phyloP scores from a whole-genome alignment of 1,140 invertebrate species.

The Leptestheria dahalacensis region DNA sequence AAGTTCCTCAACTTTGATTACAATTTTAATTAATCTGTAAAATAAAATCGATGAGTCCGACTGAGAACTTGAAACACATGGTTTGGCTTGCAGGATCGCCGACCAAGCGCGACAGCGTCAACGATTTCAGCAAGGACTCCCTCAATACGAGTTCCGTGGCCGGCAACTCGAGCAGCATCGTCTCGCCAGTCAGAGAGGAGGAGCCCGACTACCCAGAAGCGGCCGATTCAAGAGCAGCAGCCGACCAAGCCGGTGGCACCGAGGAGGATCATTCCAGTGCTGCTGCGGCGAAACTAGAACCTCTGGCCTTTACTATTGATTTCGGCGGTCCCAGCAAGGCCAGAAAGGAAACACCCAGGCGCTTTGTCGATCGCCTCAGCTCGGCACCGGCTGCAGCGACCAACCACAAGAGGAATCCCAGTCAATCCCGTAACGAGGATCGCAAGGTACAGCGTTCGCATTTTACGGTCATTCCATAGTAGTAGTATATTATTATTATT shows the following conservation, averaged over 20 bases:
- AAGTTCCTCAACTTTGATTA: too few species aligned
- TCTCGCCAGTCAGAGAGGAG: neutral
- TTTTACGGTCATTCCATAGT: neutral
- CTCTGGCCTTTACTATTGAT: constrained; percentile 15
- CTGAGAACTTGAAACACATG: too few species aligned
- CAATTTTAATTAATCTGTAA: too few species aligned
- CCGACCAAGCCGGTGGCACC: neutral
- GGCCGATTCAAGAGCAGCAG: neutral
- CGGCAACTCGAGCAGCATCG: neutral
- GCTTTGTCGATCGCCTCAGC: neutral
- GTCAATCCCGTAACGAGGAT: constrained; percentile 3
- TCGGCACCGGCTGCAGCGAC: neutral
- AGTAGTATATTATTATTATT: too few species aligned
- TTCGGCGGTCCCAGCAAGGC: constrained; percentile 4
- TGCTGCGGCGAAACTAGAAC: constrained; percentile 8
- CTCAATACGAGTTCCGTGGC: neutral
- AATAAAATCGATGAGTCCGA: too few species aligned
- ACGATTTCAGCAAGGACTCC: constrained; percentile 10
- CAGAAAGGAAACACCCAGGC: constrained; percentile 11
- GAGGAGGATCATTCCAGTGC: neutral
- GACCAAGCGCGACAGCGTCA: neutral
- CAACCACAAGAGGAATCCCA: neutral
- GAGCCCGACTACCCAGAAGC: neutral
- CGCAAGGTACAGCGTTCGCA: neutral
- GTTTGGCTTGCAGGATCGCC: neutral